Evolutionary conservation across 2,888 invertebrate genomes (phyloP), one percentile per base, ranked within the genome.

Genomic region (Orthosia gracilis): DNA sequence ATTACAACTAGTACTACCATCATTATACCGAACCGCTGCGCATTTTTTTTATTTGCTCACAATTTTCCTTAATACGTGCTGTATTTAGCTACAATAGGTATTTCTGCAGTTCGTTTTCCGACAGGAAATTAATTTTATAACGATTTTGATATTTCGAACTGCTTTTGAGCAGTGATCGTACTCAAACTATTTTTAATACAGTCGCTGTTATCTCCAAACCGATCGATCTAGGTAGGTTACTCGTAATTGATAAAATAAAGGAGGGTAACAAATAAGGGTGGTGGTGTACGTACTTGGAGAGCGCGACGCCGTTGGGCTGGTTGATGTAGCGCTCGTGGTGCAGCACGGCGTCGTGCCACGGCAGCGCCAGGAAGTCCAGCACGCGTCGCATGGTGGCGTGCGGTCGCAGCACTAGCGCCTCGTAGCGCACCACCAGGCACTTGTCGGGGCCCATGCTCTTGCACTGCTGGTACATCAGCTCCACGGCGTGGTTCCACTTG

Each of bases 271-370:
- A 26, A 26, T 2, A 26, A 2, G 26, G 26, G 26, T 26, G 21
- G 18, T 26, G 31, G 1, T 21, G 21, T 26, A 26, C 40, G 31
- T 54, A 99, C 99, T 99, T 99, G 96, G 99, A 99, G 69, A 99
- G 97, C 84, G 98, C 98, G 72, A 99, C 98, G 84, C 99, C 99
- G 88, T 99, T 98, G 62, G 98, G 98, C 94, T 98, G 99, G 96
- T 99, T 99, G 93, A 99, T 99, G 94, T 98, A 98, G 92, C 99
- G 98, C 95, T 99, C 99, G 96, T 99, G 99, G 96, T 99, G 99
- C 89, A 99, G 97, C 80, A 99, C 99, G 63, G 98, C 98, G 85
- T 99, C 98, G 96, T 99, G 98, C 99, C 99, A 99, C 54, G 98
- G 98, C 87, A 99, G 97, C 86, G 98, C 98, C 80, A 99, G 97